Conservation (phyloP, 1,140 invertebrate species). For the Aethina tumida region DNA sequence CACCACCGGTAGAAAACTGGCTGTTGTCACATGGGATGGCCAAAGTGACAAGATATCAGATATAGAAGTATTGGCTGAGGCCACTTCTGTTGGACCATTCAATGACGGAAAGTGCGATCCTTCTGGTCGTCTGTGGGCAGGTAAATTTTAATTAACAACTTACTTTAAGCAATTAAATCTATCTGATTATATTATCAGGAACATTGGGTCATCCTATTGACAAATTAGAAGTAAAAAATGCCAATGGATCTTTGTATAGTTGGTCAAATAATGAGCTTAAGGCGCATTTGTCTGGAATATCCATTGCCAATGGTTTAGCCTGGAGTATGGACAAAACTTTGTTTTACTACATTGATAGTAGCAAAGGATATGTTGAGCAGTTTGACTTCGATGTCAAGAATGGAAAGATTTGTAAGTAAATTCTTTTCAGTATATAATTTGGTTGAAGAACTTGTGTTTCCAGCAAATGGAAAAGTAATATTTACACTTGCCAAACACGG, state of each 20-base stretch:
- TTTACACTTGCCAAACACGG: slow-evolving; percentile 21
- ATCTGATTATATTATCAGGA: too few relatives aligned
- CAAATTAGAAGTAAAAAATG: slow-evolving; percentile 12
- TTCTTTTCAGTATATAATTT: too few relatives aligned
- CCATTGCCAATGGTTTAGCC: slow-evolving; percentile 70
- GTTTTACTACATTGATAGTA: slow-evolving; percentile 68
- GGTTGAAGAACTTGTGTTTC: too few relatives aligned
- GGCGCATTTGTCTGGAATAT: slow-evolving; percentile 38
- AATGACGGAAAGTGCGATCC: slow-evolving; percentile 86
- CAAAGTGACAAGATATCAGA: slow-evolving; percentile 10
- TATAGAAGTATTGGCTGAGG: slow-evolving; percentile 41
- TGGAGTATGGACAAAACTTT: slow-evolving; percentile 59
- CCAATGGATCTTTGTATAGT: slow-evolving; percentile 21
- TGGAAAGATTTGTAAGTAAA: slow-evolving; percentile 58
- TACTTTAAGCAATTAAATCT: too few relatives aligned
- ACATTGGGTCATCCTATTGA: too few relatives aligned
- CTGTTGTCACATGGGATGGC: slow-evolving; percentile 24
- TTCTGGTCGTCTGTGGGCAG: slow-evolving; percentile 57
- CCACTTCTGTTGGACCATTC: slow-evolving; percentile 49
- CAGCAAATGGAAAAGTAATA: slow-evolving; percentile 24
- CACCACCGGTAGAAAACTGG: slow-evolving; percentile 18
- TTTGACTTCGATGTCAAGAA: slow-evolving; percentile 65
- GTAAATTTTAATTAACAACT: too few relatives aligned
- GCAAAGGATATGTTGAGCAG: slow-evolving; percentile 48
- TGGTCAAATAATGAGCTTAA: slow-evolving; percentile 13